These are phyloP conservation scores for Trachymyrmex cornetzi DNA, from an alignment of 1,140 invertebrate species.

Conservation along the genomic window DNA sequence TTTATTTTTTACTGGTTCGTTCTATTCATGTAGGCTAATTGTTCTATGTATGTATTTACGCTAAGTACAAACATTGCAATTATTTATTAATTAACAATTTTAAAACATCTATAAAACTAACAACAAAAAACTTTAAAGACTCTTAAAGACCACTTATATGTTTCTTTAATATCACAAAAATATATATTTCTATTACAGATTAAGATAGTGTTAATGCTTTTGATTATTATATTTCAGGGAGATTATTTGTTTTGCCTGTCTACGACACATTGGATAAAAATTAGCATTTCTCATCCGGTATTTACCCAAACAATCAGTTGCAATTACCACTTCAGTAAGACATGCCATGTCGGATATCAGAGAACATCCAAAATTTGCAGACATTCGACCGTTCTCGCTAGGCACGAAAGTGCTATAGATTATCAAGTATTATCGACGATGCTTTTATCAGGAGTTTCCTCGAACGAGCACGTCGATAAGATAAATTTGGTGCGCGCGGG, in stretches of 20 bases:
- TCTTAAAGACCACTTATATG: too few relatives aligned
- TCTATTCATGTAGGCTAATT: too few relatives aligned
- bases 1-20: too few relatives aligned
- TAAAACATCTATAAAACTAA: too few relatives aligned
- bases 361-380: not conserved
- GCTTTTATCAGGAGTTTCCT: conserved; percentile 41
- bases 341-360: not conserved
- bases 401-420: conserved; percentile 14
- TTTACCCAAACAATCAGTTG: not conserved
- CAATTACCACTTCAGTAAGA: not conserved
- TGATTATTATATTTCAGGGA: not conserved
- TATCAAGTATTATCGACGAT: conserved; percentile 40
- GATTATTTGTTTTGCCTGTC: not conserved
- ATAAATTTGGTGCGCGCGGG: conserved; percentile 23
- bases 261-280: not conserved
- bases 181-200: too few relatives aligned
- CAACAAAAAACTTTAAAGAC: too few relatives aligned
- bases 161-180: too few relatives aligned
- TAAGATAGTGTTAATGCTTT: too few relatives aligned
- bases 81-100: too few relatives aligned
- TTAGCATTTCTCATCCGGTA: not conserved
- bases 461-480: conserved; percentile 33
- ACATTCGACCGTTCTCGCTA: not conserved
- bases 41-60: too few relatives aligned
- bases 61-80: too few relatives aligned